Percentiles rank a stretch among this genome's conserved stretches.
phyloP scores from a whole-genome alignment of 2,797 vertebrate species.

The Varecia variegata region DNA sequence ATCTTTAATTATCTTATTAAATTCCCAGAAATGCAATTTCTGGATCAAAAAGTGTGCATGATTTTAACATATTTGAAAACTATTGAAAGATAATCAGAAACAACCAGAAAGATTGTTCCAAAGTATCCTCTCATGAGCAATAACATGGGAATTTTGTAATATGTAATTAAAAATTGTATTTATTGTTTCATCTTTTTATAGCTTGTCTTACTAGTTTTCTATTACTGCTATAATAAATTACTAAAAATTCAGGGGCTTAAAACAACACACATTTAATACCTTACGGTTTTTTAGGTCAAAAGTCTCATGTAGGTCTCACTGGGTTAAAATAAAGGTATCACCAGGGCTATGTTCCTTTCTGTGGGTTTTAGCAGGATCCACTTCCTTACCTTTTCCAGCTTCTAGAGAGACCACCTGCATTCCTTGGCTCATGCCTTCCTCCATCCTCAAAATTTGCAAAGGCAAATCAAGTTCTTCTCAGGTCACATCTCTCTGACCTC shows the following conservation, averaged over 20 bases:
- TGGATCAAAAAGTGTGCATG: neutral
- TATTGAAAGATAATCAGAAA: neutral
- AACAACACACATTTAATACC: neutral
- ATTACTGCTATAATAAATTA: neutral
- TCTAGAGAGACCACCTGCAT: neutral
- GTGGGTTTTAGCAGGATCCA: neutral
- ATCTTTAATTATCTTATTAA: constrained; percentile 23
- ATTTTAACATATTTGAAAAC: constrained; percentile 33
- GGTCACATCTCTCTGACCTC: neutral
- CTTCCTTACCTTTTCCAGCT: neutral
- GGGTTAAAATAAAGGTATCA: neutral
- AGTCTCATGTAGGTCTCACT: neutral
- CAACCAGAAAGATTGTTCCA: neutral
- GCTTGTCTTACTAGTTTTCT: neutral
- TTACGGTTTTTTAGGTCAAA: neutral
- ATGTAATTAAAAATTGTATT: neutral
- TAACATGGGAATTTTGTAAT: neutral
- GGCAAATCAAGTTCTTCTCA: neutral
- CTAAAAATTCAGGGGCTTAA: neutral
- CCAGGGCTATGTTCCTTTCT: neutral
- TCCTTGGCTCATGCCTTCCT: neutral
- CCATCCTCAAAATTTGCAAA: neutral
- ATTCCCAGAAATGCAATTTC: neutral
- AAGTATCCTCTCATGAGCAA: neutral
- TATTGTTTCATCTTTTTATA: neutral